A percentile compares a stretch with the other conserved stretches of the same genome.
These are phyloP conservation scores for Merluccius polli DNA, from an alignment of 2,797 vertebrate genomes.

Conservation along the genomic window DNA sequence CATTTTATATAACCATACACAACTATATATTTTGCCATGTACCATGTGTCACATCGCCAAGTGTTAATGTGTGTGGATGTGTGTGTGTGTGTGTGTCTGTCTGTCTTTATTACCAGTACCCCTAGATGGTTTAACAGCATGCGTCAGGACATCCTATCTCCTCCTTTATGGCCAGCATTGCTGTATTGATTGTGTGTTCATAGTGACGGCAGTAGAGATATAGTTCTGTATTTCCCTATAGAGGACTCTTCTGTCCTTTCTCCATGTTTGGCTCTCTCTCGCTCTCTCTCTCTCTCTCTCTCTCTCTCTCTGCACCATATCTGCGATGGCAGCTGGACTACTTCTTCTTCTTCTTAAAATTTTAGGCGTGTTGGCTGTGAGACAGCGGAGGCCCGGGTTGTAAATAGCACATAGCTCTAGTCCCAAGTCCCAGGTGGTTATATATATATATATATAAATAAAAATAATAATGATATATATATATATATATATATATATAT, in stretches of 20 bases:
- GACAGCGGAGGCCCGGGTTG: neutral
- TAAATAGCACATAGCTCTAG: neutral
- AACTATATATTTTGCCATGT: neutral
- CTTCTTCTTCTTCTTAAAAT: neutral
- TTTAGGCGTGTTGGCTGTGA: neutral
- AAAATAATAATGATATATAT: too few species aligned
- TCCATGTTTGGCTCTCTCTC: neutral
- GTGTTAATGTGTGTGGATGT: neutral
- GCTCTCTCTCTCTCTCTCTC: too few species aligned
- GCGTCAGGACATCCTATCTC: neutral
- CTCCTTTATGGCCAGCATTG: neutral
- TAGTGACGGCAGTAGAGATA: neutral
- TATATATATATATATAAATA: too few species aligned
- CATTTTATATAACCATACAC: neutral
- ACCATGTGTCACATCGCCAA: neutral
- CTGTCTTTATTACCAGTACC: neutral
- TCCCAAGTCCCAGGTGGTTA: neutral
- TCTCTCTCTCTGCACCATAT: too few species aligned
- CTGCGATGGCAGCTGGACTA: neutral
- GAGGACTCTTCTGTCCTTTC: neutral
- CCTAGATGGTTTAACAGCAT: neutral
- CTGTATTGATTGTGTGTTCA: neutral
- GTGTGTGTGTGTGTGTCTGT: constrained; percentile 3
- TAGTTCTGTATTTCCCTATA: neutral
- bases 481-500: too few species aligned